Conservation (phyloP, 2,797 vertebrate species). For the Buceros bicornis region DNA sequence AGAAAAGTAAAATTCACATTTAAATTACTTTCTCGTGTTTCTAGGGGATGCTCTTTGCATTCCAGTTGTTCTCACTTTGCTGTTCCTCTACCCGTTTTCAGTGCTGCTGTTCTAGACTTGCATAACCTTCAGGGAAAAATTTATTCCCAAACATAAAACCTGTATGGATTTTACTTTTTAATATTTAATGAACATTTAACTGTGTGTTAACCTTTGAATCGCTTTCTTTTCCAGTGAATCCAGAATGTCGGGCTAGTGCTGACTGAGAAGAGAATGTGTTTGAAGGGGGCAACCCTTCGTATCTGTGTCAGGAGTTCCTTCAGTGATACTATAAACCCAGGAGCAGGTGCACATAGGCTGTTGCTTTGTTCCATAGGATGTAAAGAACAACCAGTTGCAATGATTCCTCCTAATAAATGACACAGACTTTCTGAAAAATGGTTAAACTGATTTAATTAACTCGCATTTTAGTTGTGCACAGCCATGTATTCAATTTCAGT, state of each 20-base stretch:
- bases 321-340: background rate
- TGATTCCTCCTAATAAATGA: background rate
- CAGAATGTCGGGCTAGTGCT: background rate
- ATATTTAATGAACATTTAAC: constrained; percentile 36
- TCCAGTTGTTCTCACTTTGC: background rate
- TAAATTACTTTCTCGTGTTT: constrained; percentile 48
- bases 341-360: background rate
- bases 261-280: background rate
- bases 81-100: background rate
- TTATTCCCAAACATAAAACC: constrained; percentile 36
- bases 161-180: background rate
- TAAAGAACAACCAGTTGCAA: background rate
- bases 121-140: constrained; percentile 6
- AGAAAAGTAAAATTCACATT: constrained; percentile 37
- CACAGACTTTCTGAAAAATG: background rate
- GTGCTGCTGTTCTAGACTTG: background rate
- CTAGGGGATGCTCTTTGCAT: constrained; percentile 44
- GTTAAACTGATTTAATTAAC: background rate
- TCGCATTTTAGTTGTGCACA: background rate
- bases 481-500: background rate
- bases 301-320: background rate
- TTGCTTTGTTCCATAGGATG: background rate
- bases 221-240: constrained; percentile 8
- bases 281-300: background rate
- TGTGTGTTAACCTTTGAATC: constrained; percentile 6